Conservation (phyloP, 2,888 invertebrate genomes). For the Plebejus argus region DNA sequence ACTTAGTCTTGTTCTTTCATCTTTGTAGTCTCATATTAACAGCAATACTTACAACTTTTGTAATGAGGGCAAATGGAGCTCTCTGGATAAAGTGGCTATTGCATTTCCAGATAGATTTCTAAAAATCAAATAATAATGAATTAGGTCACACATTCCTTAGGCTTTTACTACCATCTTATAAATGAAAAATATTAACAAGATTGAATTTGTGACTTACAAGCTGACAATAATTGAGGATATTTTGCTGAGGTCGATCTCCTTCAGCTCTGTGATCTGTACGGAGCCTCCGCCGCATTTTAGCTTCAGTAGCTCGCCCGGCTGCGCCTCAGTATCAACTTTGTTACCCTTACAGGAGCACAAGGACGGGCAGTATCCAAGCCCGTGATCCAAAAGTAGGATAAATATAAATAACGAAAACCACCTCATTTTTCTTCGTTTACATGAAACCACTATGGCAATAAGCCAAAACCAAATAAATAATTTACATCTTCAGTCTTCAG, state of each 20-base stretch:
- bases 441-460: conserved; percentile 71
- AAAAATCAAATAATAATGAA: conserved; percentile 54
- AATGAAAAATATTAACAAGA: neutral
- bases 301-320: conserved; percentile 80
- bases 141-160: neutral
- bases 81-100: conserved; percentile 80
- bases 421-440: conserved; percentile 65
- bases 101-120: conserved; percentile 85
- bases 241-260: conserved; percentile 83
- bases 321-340: conserved; percentile 79
- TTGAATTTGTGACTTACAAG: conserved; percentile 77
- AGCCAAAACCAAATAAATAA: conserved; percentile 72
- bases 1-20: neutral
- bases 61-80: conserved; percentile 83
- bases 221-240: conserved; percentile 83
- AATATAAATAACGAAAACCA: conserved; percentile 54
- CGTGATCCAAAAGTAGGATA: conserved; percentile 53
- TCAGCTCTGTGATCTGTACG: conserved; percentile 80
- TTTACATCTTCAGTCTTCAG: conserved; percentile 77
- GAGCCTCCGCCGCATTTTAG: conserved; percentile 83
- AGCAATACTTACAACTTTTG: conserved; percentile 84
- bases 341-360: conserved; percentile 80
- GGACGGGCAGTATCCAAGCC: conserved; percentile 67
- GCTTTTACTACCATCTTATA: neutral
- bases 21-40: neutral